phyloP scores from a whole-genome alignment of 2,113 vertebrate species.

The Origma solitaria region DNA sequence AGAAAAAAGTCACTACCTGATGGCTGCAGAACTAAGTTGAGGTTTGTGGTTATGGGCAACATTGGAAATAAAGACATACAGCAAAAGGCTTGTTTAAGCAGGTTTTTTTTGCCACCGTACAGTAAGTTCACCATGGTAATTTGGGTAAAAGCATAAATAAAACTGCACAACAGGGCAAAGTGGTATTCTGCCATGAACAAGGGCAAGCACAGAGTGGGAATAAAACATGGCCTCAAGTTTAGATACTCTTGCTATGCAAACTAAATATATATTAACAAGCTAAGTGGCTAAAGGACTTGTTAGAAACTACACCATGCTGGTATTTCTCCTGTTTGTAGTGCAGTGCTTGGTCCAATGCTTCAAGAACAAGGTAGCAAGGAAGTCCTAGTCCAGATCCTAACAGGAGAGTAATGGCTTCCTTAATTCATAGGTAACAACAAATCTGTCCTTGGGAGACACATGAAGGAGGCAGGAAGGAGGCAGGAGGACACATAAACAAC shows the following conservation, averaged over 20 bases:
- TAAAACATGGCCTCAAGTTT: background rate
- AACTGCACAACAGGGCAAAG: background rate
- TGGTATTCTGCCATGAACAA: background rate
- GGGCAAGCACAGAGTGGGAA: background rate
- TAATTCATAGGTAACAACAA: background rate
- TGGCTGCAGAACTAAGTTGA: background rate
- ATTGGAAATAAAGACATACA: slow-evolving; percentile 53
- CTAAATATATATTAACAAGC: background rate
- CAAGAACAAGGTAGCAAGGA: background rate
- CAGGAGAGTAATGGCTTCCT: background rate
- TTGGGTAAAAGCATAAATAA: background rate
- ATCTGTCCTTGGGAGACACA: background rate
- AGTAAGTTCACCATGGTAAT: background rate
- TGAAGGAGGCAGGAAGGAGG: background rate
- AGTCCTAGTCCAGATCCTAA: background rate
- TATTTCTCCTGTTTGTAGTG: background rate
- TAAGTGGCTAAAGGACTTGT: background rate
- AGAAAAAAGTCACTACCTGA: background rate
- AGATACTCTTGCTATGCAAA: background rate
- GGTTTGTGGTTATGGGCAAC: background rate
- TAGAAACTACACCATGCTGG: background rate
- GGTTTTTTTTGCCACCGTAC: background rate
- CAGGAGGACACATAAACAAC: background rate
- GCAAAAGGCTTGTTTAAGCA: background rate
- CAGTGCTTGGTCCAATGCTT: background rate